Base-by-base conservation (phyloP, 2,888 invertebrate genomes). In the Quadriops clusia region DNA sequence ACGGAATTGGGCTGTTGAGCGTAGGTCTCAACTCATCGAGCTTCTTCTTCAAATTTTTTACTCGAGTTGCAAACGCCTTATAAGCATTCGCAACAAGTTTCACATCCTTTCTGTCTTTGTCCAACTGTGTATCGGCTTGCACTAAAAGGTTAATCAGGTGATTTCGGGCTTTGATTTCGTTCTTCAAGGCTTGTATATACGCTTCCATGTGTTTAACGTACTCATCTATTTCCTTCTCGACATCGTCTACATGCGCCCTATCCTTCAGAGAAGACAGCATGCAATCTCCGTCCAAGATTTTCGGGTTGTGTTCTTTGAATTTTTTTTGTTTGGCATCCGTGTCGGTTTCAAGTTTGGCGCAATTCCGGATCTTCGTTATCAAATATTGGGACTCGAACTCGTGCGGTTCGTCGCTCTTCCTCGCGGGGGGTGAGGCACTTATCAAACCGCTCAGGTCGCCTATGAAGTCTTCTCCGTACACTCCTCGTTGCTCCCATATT, bases 31-130 rank as follows among this genome's bases (percentile, higher is more conserved):
- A 64, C 46, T 91, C 90, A 44, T 86, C 86, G 11, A 93, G 60
- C 53, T 86, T 87, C 30, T 81, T 77, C 55, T 90, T 85, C 27
- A 93, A 68, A 30, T 76, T 74, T 49, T 86, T 81, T 1, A 95
- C 87, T 36, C 91, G 71, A 8, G 77, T 75, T 0, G 89, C 90
- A 63, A 93, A 95, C 57, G 86, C 90, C 61, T 85, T 86, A 56
- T 94, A 95, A 2, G 95, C 94, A 70, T 86, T 90, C 35, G 86
- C 85, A 14, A 95, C 94, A 38, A 94, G 81, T 68, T 90, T 91
- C 8, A 94, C 94, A 66, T 97, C 95, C 4, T 85, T 83, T 37
- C 83, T 71, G 56, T 95, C 94, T 10, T 81, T 83, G 21, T 85
- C 81, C 55, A 93, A 86, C 60, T 87, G 91, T 37, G 79, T 74